Base-by-base conservation (phyloP, 2,888 invertebrate species). In the Anarsia innoxiella region DNA sequence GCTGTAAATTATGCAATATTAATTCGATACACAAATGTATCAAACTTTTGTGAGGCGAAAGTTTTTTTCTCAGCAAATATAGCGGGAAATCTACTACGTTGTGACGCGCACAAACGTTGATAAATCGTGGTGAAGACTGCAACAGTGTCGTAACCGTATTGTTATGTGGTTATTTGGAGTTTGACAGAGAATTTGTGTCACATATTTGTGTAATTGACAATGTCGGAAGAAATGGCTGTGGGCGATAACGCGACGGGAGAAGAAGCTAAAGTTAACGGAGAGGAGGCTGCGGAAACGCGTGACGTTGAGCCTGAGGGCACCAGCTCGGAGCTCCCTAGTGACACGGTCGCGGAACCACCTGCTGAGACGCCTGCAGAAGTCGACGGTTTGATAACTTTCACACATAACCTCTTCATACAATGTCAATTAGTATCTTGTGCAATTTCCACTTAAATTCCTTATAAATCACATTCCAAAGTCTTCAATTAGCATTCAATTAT, bases 161-260 rank as follows among this genome's bases (percentile, higher is more conserved):
- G 78, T 73, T 77, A 78, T 80, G 82, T 69, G 67, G 67, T 61
- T 65, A 62, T 69, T 61, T 68, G 66, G 46, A 49, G 57, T 65
- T 67, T 75, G 68, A 68, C 71, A 70, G 71, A 72, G 70, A 58
- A 56, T 60, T 63, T 57, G 54, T 62, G 58, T 56, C 64, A 64
- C 61, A 68, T 58, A 67, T 70, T 57, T 39, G 65, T 66, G 53
- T 59, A 67, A 65, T 75, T 74, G 73, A 80, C 78, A 75, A 83
- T 83, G 83, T 83, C 83, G 46, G 80, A 80, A 48, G 78, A 82
- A 80, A 82, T 83, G 78, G 82, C 80, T 72, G 68, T 78, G 65
- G 66, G 71, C 68, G 82, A 78, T 75, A 82, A 73, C 64, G 68
- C 67, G 48, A 63, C 64, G 42, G 62, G 57, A 35, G 75, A 76